Conservation (phyloP, 2,888 invertebrate species). For the Augochlorella aurata region DNA sequence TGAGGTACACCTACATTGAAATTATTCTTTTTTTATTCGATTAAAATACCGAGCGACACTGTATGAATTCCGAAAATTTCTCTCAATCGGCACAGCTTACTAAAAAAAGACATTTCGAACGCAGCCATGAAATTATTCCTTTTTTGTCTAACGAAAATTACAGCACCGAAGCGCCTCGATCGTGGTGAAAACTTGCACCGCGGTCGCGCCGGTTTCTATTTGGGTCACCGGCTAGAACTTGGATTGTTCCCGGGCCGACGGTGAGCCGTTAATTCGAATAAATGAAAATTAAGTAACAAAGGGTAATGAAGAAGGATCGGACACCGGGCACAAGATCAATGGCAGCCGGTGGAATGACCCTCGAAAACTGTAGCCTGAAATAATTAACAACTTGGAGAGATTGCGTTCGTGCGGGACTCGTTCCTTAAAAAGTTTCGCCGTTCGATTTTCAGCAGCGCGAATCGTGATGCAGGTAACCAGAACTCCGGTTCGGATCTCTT, state of each 20-base stretch:
- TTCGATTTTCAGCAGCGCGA: constrained; percentile 6
- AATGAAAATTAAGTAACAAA: constrained; percentile 15
- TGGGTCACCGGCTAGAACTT: constrained; percentile 3
- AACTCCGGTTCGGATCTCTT: constrained; percentile 31
- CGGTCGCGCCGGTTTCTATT: background rate
- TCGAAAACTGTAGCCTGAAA: background rate
- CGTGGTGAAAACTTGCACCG: background rate
- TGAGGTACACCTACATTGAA: too few species aligned
- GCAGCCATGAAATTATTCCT: too few species aligned
- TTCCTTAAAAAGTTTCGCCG: constrained; percentile 24
- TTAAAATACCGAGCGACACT: too few species aligned
- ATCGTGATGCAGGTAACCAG: constrained; percentile 28
- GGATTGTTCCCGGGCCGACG: background rate
- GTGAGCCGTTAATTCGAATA: constrained; percentile 7
- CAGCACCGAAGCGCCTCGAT: background rate
- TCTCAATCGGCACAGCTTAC: too few species aligned
- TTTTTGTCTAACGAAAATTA: background rate
- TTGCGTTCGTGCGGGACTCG: background rate
- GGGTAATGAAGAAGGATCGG: background rate
- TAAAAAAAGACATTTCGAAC: too few species aligned
- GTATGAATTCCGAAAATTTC: too few species aligned
- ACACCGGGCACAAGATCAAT: background rate
- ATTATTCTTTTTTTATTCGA: too few species aligned
- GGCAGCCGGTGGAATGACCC: background rate
- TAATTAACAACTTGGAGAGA: constrained; percentile 2